Evolutionary conservation across 2,113 vertebrate genomes (phyloP), one percentile per base, ranked within the genome.

Genomic region (Aepyceros melampus): DNA sequence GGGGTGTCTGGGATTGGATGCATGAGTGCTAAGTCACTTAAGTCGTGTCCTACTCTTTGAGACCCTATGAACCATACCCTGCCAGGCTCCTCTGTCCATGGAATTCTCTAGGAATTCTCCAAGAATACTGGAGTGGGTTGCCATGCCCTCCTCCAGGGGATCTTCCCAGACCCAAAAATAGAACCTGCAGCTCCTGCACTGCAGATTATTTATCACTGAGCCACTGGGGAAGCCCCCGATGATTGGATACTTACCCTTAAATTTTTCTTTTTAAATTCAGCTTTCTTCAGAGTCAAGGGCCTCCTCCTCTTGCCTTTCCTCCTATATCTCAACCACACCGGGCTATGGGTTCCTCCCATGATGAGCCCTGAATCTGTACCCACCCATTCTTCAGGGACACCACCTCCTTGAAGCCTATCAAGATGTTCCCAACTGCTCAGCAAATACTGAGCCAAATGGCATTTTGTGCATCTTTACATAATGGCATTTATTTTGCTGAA

Each of bases 281-380:
- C 27, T 78, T 33, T 47, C 16, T n/a, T 31, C 3, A 3, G 15
- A 62, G n/a, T 29, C 17, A 8, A 55, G 9, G 19, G 10, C 36
- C 78, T 89, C 56, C 36, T 3, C 45, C n/a, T 15, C 16, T 16
- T n/a, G 7, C 67, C 90, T 76, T 23, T 51, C 45, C 27, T 56
- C 16, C 45, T 92, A 5, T 16, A 33, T 71, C 74, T 93, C 76
- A 91, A 29, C 33, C 45, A 33, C 55, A 27, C 0, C 0, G 3
- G 56, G 45, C 31, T 19, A 25, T 40, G 76, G 23, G 1, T 6
- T 40, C 29, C 15, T 62, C 25, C 36, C 0, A 0, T 0, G 7
- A 31, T 3, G 2, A 17, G 19, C 27, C 23, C 43, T n/a, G 43
- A 4, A 1, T 11, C 36, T 27, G 1, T 1, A 12, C 56, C 67